Evolutionary conservation across 2,888 invertebrate species (phyloP).

Genomic region (Pollenia angustigena): DNA sequence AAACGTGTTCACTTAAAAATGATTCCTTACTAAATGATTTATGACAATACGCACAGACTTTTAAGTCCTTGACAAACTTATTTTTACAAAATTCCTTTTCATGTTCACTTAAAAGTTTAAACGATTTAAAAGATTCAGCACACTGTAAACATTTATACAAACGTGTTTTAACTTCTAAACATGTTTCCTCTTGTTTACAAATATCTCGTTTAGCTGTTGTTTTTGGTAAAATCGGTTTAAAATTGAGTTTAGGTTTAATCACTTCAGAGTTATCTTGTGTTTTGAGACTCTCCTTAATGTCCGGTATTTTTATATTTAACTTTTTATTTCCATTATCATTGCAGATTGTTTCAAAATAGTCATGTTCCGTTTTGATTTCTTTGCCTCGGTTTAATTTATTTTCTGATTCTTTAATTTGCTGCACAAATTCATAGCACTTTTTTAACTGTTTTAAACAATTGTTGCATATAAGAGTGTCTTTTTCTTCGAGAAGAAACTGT

Average conservation of each 20-base stretch:
- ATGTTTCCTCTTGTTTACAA: neutral
- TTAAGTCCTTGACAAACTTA: constrained; percentile 48
- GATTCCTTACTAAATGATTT: constrained; percentile 69
- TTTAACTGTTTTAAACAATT: constrained; percentile 54
- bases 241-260: neutral
- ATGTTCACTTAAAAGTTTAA: constrained; percentile 74
- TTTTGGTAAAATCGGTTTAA: constrained; percentile 56
- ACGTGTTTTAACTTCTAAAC: constrained; percentile 40
- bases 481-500: constrained; percentile 34
- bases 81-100: constrained; percentile 59
- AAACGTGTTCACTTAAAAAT: constrained; percentile 68
- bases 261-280: neutral
- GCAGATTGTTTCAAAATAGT: constrained; percentile 26
- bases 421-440: constrained; percentile 64
- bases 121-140: constrained; percentile 71
- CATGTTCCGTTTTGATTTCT: constrained; percentile 54
- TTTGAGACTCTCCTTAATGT: neutral
- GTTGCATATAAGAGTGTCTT: constrained; percentile 49
- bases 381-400: constrained; percentile 2
- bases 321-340: neutral
- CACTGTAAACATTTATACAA: constrained; percentile 76
- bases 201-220: neutral
- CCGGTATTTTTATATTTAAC: neutral
- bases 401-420: constrained; percentile 54
- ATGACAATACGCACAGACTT: constrained; percentile 75